Conservation (phyloP, 2,113 vertebrate genomes). For the Plecturocebus donacophilus region DNA sequence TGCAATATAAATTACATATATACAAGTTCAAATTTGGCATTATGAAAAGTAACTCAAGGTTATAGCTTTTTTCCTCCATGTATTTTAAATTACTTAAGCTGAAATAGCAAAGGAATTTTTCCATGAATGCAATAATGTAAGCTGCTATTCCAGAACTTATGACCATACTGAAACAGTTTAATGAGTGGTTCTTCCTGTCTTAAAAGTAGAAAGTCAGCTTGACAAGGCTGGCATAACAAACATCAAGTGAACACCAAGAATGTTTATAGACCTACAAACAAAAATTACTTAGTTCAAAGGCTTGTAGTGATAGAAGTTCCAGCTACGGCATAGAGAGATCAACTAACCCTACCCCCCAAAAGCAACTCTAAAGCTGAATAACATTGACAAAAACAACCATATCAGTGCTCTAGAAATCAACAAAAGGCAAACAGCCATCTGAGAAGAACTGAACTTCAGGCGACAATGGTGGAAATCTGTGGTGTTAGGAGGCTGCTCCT, state of each 20-base stretch:
- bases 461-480: neutral
- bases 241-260: neutral
- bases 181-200: neutral
- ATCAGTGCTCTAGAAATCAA: neutral
- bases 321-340: too few species aligned
- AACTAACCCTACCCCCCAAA: neutral
- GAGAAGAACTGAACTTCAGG: neutral
- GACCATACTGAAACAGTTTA: neutral
- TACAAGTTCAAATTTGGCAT: neutral
- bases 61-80: neutral
- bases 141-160: neutral
- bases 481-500: neutral
- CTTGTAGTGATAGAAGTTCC: neutral
- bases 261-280: neutral
- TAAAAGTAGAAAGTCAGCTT: neutral
- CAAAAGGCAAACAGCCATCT: neutral
- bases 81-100: neutral
- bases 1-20: neutral
- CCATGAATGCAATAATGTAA: neutral
- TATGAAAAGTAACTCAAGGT: neutral
- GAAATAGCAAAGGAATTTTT: neutral
- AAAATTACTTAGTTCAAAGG: neutral
- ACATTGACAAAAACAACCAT: neutral
- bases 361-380: neutral
- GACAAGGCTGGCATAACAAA: neutral